phyloP scores from a whole-genome alignment of 2,797 vertebrate species.

The Nyctalus aviator region DNA sequence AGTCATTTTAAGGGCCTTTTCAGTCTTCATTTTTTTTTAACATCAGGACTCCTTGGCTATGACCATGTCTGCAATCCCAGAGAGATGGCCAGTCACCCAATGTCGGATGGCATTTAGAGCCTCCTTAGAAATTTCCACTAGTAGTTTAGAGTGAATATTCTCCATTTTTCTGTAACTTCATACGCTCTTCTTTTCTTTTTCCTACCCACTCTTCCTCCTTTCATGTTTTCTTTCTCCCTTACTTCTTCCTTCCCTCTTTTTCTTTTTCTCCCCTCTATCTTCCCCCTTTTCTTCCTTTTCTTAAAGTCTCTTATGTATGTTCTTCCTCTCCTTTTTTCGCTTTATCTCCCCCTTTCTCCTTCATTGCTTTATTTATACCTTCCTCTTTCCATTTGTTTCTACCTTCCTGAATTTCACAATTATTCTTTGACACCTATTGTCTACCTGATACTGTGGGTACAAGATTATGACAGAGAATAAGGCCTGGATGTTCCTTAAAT shows the following conservation, averaged over 20 bases:
- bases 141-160: neutral
- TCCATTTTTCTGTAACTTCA: neutral
- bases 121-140: neutral
- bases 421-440: neutral
- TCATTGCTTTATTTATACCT: neutral
- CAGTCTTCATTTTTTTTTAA: neutral
- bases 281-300: neutral
- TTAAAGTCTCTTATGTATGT: neutral
- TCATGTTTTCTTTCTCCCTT: neutral
- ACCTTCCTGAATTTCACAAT: neutral
- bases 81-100: neutral
- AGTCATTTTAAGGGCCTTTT: neutral
- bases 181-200: neutral
- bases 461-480: neutral
- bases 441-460: rapidly evolving
- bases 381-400: neutral
- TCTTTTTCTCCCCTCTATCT: neutral
- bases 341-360: no score
- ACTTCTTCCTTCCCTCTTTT: neutral
- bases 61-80: neutral
- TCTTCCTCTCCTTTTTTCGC: neutral
- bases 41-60: neutral
- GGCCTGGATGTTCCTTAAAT: neutral
- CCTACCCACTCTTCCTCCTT: neutral
- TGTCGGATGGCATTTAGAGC: neutral